Conservation (phyloP, 2,113 vertebrate genomes). For the Ceyx margarethae region DNA sequence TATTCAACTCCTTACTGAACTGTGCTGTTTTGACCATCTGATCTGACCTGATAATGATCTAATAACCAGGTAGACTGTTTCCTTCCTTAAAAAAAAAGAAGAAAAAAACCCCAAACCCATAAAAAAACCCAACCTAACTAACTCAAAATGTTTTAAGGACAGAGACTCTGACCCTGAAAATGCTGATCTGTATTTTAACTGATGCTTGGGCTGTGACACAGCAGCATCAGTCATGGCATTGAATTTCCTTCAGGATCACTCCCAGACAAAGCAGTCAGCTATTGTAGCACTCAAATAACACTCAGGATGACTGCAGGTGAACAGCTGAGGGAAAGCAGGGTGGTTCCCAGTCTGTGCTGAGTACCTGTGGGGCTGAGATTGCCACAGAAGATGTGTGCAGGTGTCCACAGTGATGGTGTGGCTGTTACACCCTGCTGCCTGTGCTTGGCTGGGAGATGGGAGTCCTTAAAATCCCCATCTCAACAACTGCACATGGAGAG, state of each 20-base stretch:
- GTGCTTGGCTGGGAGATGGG: neutral
- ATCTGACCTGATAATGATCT: slow-evolving; percentile 19
- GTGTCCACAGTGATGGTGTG: neutral
- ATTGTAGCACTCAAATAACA: neutral
- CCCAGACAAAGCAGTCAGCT: neutral
- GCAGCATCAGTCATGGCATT: neutral
- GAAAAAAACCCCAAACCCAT: neutral
- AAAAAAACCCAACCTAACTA: neutral
- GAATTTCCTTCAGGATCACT: slow-evolving; percentile 1
- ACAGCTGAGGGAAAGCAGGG: neutral
- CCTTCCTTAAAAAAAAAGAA: neutral
- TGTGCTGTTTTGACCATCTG: neutral
- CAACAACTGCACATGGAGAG: neutral
- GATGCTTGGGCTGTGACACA: neutral
- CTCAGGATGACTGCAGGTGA: neutral
- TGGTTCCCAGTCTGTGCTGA: neutral
- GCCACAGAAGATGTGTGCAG: no score
- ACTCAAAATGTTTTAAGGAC: neutral
- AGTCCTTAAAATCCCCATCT: neutral
- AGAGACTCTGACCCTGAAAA: slow-evolving; percentile 1
- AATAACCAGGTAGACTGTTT: slow-evolving; percentile 25
- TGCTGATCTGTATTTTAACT: neutral
- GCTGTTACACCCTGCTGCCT: no score
- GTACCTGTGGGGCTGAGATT: neutral
- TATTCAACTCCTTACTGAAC: neutral